Evolutionary conservation across 2,888 invertebrate species (phyloP), one percentile per base, ranked within the genome.

Genomic region (Agrypnus murinus): DNA sequence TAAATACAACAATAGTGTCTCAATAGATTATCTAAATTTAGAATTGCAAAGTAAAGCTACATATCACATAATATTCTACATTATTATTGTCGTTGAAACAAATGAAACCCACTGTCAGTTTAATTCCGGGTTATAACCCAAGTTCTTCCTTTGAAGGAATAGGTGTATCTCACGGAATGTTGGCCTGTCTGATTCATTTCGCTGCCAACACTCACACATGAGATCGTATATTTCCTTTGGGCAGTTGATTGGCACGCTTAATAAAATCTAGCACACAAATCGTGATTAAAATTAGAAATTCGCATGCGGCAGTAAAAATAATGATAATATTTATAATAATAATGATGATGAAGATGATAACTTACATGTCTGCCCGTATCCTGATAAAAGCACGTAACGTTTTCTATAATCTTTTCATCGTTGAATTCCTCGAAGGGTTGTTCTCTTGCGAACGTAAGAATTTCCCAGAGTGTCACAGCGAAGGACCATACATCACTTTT

Each of bases 401-500:
- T 95, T 83, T 94, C 94, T 77, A 96, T 91, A 77, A 96, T 92
- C 83, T 92, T 92, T 81, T 93, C 92, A 86, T 96, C 95, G 72
- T 89, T 90, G 82, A 94, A 86, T 78, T 92, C 91, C 80, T 93
- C 92, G 84, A 92, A 95, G 6, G 96, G 96, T 82, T 94, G 94
- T 80, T 93, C 92, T 62, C 93, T 87, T 53, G 95, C 94, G 84
- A 93, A 93, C 40, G 93, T 94, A 82, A 96, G 87, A 76, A 96
- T 92, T 86, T 96, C 95, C 95, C 95, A 96, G 74, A 95, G 87
- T 58, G 95, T 92, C 67, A 95, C 94, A 48, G 94, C 95, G 83
- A 95, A 95, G 63, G 95, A 90, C 95, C 95, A 96, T 48, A 95
- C 95, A 86, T 95, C 95, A 77, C 94, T 93, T 84, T 94, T 94